Conservation (phyloP, 30 jellyfish, hydroid and myxozoan genomes). For the Chironex yamaguchii region DNA sequence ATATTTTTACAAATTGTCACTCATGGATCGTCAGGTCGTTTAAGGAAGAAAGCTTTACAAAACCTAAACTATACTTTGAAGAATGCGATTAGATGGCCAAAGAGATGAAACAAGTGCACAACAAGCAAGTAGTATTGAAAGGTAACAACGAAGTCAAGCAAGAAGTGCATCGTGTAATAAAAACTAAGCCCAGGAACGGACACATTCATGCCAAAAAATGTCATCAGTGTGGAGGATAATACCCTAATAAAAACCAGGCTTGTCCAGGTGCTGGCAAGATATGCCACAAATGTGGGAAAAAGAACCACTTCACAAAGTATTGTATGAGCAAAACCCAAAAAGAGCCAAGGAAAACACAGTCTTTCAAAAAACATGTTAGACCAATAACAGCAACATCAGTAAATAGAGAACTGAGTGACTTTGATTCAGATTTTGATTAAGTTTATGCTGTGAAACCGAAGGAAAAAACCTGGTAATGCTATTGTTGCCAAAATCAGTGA, state of each 20-base stretch:
- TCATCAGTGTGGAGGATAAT: not conserved
- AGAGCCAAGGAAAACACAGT: not conserved
- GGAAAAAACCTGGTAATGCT: not conserved
- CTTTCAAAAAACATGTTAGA: not conserved
- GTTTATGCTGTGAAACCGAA: not conserved
- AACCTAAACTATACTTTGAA: slow-evolving; percentile 15
- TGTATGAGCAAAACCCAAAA: not conserved
- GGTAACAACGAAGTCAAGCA: not conserved
- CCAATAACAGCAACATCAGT: not conserved
- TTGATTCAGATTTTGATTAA: not conserved
- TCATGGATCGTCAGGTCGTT: slow-evolving; percentile 34
- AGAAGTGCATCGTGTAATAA: slow-evolving; percentile 4
- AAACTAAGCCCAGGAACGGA: slow-evolving; percentile 32
- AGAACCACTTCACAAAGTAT: not conserved
- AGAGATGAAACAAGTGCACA: slow-evolving; percentile 34
- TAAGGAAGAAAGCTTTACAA: slow-evolving; percentile 37
- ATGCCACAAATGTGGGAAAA: not conserved
- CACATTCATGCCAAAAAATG: slow-evolving; percentile 1
- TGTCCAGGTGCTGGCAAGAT: slow-evolving; percentile 3
- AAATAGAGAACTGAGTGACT: not conserved
- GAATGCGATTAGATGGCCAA: slow-evolving; percentile 22
- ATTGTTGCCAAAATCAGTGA: not conserved
- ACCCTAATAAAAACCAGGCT: not conserved
- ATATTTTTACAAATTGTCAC: slow-evolving; percentile 14
- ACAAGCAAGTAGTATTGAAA: not conserved